Conservation (phyloP, 2,888 invertebrate species). For the Poecilus cupreus region DNA sequence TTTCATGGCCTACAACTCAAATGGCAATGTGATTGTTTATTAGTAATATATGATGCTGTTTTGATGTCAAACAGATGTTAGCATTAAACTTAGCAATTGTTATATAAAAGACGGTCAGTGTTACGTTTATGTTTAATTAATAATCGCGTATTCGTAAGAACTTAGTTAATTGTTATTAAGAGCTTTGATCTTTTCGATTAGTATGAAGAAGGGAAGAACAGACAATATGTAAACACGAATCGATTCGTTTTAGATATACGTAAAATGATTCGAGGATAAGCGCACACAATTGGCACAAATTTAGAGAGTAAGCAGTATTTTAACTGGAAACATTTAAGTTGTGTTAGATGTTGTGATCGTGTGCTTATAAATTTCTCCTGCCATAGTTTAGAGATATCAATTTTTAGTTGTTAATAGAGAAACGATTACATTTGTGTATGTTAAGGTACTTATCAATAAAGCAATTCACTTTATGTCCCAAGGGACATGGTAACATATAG, state of each 20-base stretch:
- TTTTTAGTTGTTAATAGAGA: slow-evolving; percentile 43
- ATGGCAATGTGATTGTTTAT: slow-evolving; percentile 49
- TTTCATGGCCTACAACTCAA: slow-evolving; percentile 47
- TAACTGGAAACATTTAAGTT: slow-evolving; percentile 52
- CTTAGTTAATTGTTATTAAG: slow-evolving; percentile 43
- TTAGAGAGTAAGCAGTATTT: slow-evolving; percentile 28
- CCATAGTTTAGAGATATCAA: slow-evolving; percentile 36
- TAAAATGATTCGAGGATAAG: slow-evolving; percentile 47
- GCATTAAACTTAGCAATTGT: slow-evolving; percentile 37
- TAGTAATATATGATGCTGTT: slow-evolving; percentile 43
- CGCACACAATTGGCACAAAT: slow-evolving; percentile 56
- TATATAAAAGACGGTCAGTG: slow-evolving; percentile 39
- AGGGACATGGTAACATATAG: slow-evolving; percentile 57
- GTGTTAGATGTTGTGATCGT: slow-evolving; percentile 58
- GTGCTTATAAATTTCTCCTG: slow-evolving; percentile 48
- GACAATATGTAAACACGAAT: slow-evolving; percentile 53
- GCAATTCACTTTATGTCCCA: slow-evolving; percentile 56
- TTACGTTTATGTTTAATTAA: slow-evolving; percentile 26
- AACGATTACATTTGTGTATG: slow-evolving; percentile 35
- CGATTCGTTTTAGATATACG: slow-evolving; percentile 19
- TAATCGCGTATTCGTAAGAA: slow-evolving; percentile 37
- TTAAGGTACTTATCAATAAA: slow-evolving; percentile 48
- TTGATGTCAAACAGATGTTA: slow-evolving; percentile 54
- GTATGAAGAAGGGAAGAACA: slow-evolving; percentile 41
- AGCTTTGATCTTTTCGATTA: slow-evolving; percentile 47